These are phyloP conservation scores for Elephantulus edwardii DNA, from an alignment of 2,113 vertebrate genomes.

Conservation along the genomic window DNA sequence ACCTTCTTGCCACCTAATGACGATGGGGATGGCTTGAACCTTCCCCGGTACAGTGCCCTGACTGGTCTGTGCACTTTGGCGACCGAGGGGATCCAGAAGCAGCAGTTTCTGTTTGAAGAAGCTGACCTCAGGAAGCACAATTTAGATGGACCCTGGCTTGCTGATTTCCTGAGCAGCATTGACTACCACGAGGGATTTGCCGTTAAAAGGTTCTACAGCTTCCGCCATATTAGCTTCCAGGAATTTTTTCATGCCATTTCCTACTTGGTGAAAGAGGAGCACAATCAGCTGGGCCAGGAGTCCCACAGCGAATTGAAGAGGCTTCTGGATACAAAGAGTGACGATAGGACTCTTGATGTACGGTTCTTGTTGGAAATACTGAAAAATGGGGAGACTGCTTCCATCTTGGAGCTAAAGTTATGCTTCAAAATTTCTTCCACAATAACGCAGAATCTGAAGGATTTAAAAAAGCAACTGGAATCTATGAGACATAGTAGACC, in stretches of 20 bases:
- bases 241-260: conserved; percentile 74
- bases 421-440: neutral
- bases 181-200: conserved; percentile 38
- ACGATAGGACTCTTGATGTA: conserved; percentile 34
- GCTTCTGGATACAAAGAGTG: neutral
- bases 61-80: conserved; percentile 47
- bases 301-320: neutral
- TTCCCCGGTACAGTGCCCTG: neutral
- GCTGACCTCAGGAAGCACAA: conserved; percentile 41
- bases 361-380: conserved; percentile 61
- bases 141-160: conserved; percentile 34
- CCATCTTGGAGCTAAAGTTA: neutral
- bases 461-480: conserved; percentile 36
- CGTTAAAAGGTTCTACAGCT: conserved; percentile 72
- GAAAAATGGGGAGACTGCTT: conserved; percentile 25
- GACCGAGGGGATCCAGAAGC: conserved; percentile 5
- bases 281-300: neutral
- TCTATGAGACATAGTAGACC: neutral
- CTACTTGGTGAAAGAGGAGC: conserved; percentile 48
- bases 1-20: conserved; percentile 20
- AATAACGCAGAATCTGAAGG: neutral
- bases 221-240: conserved; percentile 74
- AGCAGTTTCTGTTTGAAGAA: conserved; percentile 63
- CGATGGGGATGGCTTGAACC: neutral
- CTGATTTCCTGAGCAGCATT: conserved; percentile 49